Evolutionary conservation across 2,113 vertebrate species (phyloP).

Genomic region (Nerophis ophidion): DNA sequence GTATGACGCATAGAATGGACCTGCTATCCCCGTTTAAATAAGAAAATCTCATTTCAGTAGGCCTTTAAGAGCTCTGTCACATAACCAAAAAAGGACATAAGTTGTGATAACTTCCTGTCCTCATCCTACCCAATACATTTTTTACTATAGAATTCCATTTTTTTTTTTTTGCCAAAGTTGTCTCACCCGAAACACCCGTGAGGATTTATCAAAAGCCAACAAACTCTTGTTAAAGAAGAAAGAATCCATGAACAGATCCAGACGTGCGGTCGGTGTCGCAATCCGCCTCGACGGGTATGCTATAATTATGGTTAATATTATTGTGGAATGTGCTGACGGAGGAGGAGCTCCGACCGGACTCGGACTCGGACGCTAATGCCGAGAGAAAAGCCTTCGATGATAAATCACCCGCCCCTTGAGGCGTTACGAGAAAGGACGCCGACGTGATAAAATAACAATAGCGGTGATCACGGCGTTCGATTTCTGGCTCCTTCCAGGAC

Average conservation of each 20-base stretch:
- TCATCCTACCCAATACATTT: no score
- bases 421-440: not conserved
- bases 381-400: not conserved
- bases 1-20: no score
- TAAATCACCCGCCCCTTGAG: not conserved
- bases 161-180: not conserved
- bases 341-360: not conserved
- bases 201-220: not conserved
- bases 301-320: not conserved
- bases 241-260: not conserved
- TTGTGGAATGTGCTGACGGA: not conserved
- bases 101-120: no score
- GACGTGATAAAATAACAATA: not conserved
- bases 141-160: not conserved
- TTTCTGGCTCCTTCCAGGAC: not conserved
- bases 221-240: slow-evolving; percentile 2
- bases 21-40: no score
- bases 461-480: no score
- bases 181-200: not conserved
- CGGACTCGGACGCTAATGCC: not conserved
- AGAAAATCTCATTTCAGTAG: no score
- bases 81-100: no score
- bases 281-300: not conserved
- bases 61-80: no score
- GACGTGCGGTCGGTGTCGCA: not conserved